Evolutionary conservation across 1,140 invertebrate genomes (phyloP).

Genomic region (Panulirus ornatus): DNA sequence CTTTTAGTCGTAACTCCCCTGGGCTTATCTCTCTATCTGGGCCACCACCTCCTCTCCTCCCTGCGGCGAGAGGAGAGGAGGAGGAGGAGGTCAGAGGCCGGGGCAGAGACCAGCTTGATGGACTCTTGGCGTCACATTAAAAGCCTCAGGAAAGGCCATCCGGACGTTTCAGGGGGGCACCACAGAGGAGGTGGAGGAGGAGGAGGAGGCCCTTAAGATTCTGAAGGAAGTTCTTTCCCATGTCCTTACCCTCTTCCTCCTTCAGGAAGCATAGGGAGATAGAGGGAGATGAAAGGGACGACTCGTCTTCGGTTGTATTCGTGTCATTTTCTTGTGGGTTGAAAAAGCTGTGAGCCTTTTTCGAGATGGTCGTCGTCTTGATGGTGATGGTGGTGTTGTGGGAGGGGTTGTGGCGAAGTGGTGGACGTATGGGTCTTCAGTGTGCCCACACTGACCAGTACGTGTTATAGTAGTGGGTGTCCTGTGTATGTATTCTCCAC

Average conservation of each 20-base stretch:
- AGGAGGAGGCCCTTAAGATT: not conserved
- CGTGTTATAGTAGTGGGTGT: too few species aligned
- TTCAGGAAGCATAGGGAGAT: not conserved
- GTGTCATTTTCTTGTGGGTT: too few species aligned
- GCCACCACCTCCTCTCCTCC: not conserved
- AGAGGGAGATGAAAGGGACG: not conserved
- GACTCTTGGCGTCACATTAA: constrained; percentile 3
- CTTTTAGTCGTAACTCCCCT: constrained; percentile 10
- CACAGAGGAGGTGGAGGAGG: not conserved
- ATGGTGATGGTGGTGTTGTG: too few species aligned
- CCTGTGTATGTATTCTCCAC: too few species aligned
- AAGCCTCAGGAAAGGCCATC: not conserved
- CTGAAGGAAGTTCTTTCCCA: not conserved
- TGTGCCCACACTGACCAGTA: too few species aligned
- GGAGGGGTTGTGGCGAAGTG: too few species aligned
- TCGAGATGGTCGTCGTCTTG: too few species aligned
- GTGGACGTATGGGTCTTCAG: too few species aligned
- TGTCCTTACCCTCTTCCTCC: not conserved
- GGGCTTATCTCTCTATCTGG: not conserved
- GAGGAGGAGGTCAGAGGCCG: not conserved
- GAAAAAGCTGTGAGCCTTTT: too few species aligned
- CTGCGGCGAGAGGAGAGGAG: not conserved
- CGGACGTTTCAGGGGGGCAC: not conserved
- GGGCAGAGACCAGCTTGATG: not conserved
- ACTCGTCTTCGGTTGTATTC: too few species aligned